These are phyloP conservation scores for Morone saxatilis DNA, from an alignment of 2,113 vertebrate genomes.

Conservation along the genomic window DNA sequence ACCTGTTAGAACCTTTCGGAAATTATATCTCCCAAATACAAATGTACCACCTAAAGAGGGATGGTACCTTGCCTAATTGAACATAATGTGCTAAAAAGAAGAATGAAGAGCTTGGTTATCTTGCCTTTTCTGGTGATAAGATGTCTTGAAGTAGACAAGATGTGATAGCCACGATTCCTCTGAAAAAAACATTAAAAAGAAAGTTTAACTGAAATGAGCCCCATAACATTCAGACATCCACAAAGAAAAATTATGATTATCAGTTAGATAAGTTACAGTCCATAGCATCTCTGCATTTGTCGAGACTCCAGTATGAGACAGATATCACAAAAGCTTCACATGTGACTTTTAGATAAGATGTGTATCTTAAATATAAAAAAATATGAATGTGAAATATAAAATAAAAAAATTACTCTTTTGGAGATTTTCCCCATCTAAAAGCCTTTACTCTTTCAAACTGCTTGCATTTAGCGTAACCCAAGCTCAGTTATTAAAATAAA, in stretches of 20 bases:
- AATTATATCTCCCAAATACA: constrained; percentile 48
- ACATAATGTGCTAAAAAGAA: background rate
- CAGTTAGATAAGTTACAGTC: constrained; percentile 34
- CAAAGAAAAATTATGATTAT: constrained; percentile 40
- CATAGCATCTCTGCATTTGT: constrained; percentile 12
- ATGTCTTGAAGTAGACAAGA: background rate
- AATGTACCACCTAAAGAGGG: background rate
- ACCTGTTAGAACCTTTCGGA: constrained; percentile 64
- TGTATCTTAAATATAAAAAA: constrained; percentile 5
- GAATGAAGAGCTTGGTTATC: background rate
- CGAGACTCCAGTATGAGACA: constrained; percentile 22
- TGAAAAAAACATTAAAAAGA: background rate
- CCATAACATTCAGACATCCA: constrained; percentile 35
- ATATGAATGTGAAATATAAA: constrained; percentile 17
- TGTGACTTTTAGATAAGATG: constrained; percentile 62
- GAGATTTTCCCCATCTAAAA: background rate
- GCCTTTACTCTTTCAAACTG: background rate
- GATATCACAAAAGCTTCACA: constrained; percentile 34
- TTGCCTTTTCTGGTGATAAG: background rate
- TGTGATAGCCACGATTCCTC: background rate
- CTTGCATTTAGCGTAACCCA: constrained; percentile 4
- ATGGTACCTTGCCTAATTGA: background rate
- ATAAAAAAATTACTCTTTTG: constrained; percentile 38
- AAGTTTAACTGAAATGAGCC: constrained; percentile 20
- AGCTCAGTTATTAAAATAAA: constrained; percentile 3